phyloP scores from a whole-genome alignment of 2,113 vertebrate genomes.

The Enhydra lutris region DNA sequence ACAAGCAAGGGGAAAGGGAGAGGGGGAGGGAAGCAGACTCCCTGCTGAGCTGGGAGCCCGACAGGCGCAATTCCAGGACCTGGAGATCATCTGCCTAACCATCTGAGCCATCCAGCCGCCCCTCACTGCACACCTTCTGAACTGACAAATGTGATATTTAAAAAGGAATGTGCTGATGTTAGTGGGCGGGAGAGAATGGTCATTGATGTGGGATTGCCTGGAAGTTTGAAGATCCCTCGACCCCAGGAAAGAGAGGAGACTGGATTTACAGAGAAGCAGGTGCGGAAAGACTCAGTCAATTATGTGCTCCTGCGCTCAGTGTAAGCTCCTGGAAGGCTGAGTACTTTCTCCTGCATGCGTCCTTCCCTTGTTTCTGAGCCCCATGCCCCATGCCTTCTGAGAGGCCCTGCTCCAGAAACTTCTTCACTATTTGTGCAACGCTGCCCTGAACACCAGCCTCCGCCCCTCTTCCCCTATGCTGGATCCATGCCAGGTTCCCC shows the following conservation, averaged over 20 bases:
- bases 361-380: no score
- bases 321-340: not conserved
- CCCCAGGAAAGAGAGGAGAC: not conserved
- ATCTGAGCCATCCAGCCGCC: no score
- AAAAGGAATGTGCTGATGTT: not conserved
- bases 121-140: no score
- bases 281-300: fast-evolving
- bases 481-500: not conserved
- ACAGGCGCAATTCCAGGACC: no score
- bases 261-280: not conserved
- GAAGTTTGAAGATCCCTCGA: not conserved
- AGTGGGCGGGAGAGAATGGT: not conserved
- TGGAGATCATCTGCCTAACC: no score
- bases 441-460: not conserved
- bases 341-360: fast-evolving
- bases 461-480: not conserved
- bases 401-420: not conserved
- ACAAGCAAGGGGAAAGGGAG: no score
- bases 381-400: fast-evolving
- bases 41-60: no score
- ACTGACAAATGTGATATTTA: not conserved
- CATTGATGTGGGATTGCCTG: not conserved
- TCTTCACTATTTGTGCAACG: not conserved
- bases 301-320: fast-evolving
- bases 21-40: no score